Conservation (phyloP, 2,113 vertebrate genomes). For the Penelope pileata region DNA sequence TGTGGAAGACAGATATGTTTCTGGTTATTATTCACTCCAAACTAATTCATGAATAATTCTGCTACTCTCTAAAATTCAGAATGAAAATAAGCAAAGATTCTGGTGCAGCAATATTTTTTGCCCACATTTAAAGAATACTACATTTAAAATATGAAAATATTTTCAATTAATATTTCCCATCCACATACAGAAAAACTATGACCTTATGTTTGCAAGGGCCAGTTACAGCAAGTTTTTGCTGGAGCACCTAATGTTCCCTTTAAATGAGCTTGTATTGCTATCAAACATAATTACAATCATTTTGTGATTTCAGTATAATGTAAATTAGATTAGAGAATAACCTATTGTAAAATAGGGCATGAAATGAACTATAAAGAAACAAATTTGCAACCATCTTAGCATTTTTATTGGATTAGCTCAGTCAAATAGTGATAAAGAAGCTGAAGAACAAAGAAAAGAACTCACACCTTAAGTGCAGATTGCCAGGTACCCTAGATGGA, state of each 20-base stretch:
- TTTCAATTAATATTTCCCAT: not conserved
- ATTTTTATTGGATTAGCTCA: constrained; percentile 41
- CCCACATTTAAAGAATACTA: constrained; percentile 32
- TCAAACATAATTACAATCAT: constrained; percentile 25
- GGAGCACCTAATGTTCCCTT: not conserved
- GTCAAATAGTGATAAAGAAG: not conserved
- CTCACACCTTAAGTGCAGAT: not conserved
- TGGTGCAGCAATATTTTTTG: not conserved
- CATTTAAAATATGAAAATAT: not conserved
- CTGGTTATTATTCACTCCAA: not conserved
- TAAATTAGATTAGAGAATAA: constrained; percentile 47
- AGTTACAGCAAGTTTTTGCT: not conserved
- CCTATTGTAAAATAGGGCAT: constrained; percentile 24
- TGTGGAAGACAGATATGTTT: not conserved
- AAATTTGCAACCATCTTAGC: not conserved
- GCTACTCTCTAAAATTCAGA: not conserved
- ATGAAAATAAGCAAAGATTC: not conserved
- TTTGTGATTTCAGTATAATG: constrained; percentile 39
- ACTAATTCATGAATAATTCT: not conserved
- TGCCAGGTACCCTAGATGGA: not conserved
- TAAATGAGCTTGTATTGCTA: constrained; percentile 31
- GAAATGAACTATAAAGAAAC: constrained; percentile 19
- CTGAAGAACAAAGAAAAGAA: not conserved
- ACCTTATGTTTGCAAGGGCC: not conserved
- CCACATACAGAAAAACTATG: not conserved